Base-by-base conservation (phyloP, 2,113 vertebrate genomes). In the Climacteris rufus region DNA sequence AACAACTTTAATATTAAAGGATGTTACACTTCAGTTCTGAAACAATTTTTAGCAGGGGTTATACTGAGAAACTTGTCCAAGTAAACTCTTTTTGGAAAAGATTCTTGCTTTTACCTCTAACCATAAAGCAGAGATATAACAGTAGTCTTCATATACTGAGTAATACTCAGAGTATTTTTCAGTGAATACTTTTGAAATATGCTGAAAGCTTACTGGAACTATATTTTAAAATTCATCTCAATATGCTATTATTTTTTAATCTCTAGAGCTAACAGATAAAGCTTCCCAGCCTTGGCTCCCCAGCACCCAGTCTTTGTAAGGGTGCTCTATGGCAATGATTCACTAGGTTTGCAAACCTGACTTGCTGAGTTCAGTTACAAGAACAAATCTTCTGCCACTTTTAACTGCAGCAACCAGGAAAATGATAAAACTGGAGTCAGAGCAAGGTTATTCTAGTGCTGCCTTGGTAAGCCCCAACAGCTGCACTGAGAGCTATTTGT, bases 381-480 rank as follows among this genome's bases (percentile, higher is more conserved):
- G 70, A 89, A 63, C 8, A 14, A 11, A 7, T 52, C 64, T 57
- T 56, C 68, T 83, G 33, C 15, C 63, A 50, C n/a, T 53, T 45
- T 76, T 56, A 83, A 72, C 14, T 57, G 70, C 70, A 89, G 69
- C 50, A 53, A 49, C 0, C 3, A 70, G 37, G 65, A 86, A 87
- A 87, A 87, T 31, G 4, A 24, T 30, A 57, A 77, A 91, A 79
- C 40, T 45, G 45, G 57, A 82, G 54, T 35, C 45, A 81, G 10
- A 89, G 52, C 65, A 91, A 79, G 52, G 70, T 82, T 91, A 82
- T 65, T 78, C 65, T 72, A 13, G 6, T 25, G 74, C 79, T 93
- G 87, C 75, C 78, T 50, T 61, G 50, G 65, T 90, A 93, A 89
- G 81, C 53, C 87, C 61, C 31, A 87, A 88, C 91, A 96, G 91